Percentiles rank a stretch among this genome's conserved stretches.
Conservation (phyloP, 2,888 invertebrate species). For the Hydroisotoma schaefferi region DNA sequence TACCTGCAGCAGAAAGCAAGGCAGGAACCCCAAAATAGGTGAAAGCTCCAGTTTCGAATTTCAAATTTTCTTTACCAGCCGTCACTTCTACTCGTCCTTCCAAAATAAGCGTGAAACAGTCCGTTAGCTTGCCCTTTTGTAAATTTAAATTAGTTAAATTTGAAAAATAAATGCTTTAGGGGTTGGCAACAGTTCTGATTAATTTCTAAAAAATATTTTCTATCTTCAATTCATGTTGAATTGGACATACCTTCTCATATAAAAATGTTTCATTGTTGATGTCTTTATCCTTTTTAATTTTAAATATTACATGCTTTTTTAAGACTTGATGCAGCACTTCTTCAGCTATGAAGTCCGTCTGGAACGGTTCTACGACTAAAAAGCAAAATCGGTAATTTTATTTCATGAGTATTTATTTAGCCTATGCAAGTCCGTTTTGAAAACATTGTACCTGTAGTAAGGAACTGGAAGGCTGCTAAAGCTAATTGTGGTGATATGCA, state of each 20-base stretch:
- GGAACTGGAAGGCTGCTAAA: slow-evolving; percentile 89
- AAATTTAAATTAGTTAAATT: not conserved
- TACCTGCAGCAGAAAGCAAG: slow-evolving; percentile 52
- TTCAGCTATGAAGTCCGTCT: slow-evolving; percentile 76
- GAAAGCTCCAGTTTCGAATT: slow-evolving; percentile 95
- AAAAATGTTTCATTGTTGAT: slow-evolving; percentile 55
- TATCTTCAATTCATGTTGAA: too few relatives aligned
- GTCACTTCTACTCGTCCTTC: slow-evolving; percentile 93
- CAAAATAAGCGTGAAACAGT: slow-evolving; percentile 90
- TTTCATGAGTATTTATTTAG: too few relatives aligned
- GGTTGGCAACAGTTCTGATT: not conserved
- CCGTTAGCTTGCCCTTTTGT: too few relatives aligned
- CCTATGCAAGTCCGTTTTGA: too few relatives aligned
- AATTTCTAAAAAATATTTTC: too few relatives aligned
- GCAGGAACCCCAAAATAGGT: slow-evolving; percentile 90
- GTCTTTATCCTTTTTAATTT: slow-evolving; percentile 67
- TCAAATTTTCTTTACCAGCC: slow-evolving; percentile 84
- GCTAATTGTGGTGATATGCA: slow-evolving; percentile 89
- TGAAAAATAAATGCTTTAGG: not conserved
- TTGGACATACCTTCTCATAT: slow-evolving; percentile 65
- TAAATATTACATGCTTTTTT: slow-evolving; percentile 82
- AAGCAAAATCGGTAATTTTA: too few relatives aligned
- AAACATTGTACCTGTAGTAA: slow-evolving; percentile 75
- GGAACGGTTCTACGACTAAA: slow-evolving; percentile 84
- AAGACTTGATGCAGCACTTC: slow-evolving; percentile 83